A percentile compares a stretch with the other conserved stretches of the same genome.
phyloP scores from a whole-genome alignment of 2,113 vertebrate genomes.

The Athene noctua region DNA sequence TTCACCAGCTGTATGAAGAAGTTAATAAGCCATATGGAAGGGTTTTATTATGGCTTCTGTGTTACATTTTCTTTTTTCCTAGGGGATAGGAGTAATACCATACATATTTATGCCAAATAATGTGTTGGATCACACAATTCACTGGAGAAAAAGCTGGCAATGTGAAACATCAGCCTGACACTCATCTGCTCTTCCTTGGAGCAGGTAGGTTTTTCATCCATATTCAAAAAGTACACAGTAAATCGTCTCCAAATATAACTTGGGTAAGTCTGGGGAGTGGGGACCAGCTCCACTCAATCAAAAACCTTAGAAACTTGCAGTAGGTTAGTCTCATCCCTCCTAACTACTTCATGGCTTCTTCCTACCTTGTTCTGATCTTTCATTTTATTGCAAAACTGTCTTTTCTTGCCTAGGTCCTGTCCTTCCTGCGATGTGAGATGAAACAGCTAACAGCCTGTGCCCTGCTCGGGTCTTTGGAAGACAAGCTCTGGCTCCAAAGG shows the following conservation, averaged over 20 bases:
- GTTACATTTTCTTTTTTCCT: background rate
- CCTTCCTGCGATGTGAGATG: background rate
- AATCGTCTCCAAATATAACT: background rate
- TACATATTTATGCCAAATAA: background rate
- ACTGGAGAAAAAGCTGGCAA: background rate
- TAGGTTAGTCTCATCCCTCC: background rate
- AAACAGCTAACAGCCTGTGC: background rate
- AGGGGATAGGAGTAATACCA: background rate
- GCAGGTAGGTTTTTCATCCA: background rate
- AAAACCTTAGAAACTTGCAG: background rate
- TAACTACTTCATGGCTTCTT: background rate
- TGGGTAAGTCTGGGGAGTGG: background rate
- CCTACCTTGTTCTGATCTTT: background rate
- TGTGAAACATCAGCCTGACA: background rate
- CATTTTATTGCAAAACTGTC: background rate
- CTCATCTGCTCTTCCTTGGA: background rate
- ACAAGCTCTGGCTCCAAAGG: background rate
- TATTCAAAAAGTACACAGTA: background rate
- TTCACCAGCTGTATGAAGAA: background rate
- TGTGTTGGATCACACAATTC: background rate
- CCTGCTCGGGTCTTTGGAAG: background rate
- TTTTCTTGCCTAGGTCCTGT: background rate
- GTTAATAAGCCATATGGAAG: background rate
- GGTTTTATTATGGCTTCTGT: background rate
- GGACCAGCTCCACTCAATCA: background rate